Evolutionary conservation across 2,113 vertebrate genomes (phyloP), one percentile per base, ranked within the genome.

Genomic region (Pseudonaja textilis): DNA sequence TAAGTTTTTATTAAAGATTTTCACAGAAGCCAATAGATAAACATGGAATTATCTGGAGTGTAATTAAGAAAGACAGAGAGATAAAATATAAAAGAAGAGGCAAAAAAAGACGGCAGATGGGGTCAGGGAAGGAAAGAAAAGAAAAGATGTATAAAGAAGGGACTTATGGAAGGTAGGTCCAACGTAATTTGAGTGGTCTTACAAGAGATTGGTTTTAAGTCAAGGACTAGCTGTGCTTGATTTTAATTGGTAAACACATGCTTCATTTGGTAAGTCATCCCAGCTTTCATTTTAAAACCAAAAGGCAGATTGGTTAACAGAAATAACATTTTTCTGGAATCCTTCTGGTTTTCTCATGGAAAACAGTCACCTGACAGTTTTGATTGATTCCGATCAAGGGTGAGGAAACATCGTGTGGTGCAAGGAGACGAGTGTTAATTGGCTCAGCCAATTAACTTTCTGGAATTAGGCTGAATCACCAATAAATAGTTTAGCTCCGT

Each of bases 151-250:
- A 34, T 74, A 14, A 74, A 74, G n/a, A 34, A 74, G 1, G 4
- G 4, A 4, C 1, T 64, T 64, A 29, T 12, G 61, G 26, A 29
- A 29, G 26, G 11, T 14, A 11, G 61, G 11, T n/a, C 26, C 1
- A 0, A n/a, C 12, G 0, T n/a, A n/a, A n/a, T 26, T n/a, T 64
- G 10, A 29, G 26, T 2, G 3, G 56, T 22, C 56, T 0, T 22
- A 52, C 6, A 57, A 57, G 20, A 6, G 56, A 57, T 18, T 55
- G 16, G 54, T 55, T 55, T 2, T 26, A 26, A 59, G 8, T 26
- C 57, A 59, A 25, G 9, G 59, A 26, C 8, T 26, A 61, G 1
- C n/a, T 20, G 5, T 74, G 16, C 16, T 20, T 18, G n/a, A n/a
- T 74, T 74, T 34, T 81, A 81, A 6, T 81, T 18, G 6, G 69